Evolutionary conservation across 2,113 vertebrate species (phyloP).

Genomic region (Calidris pygmaea): DNA sequence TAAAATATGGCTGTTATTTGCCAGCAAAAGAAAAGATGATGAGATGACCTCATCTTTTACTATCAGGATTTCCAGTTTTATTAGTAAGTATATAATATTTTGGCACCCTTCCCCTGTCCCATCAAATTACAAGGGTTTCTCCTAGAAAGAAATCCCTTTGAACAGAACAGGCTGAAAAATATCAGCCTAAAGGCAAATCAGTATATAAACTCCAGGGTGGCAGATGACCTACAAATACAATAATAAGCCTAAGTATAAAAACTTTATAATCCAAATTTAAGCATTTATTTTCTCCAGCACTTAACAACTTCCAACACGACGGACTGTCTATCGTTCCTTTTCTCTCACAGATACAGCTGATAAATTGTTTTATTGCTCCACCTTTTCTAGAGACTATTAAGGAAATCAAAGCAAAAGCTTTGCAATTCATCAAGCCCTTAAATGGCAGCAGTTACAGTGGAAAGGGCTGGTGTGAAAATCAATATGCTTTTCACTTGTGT

Average conservation of each 20-base stretch:
- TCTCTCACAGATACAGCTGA: neutral
- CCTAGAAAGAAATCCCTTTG: neutral
- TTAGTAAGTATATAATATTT: neutral
- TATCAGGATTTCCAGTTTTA: neutral
- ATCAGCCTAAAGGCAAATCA: neutral
- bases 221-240: neutral
- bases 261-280: neutral
- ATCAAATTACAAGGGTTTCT: neutral
- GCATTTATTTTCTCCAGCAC: neutral
- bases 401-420: slow-evolving; percentile 23
- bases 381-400: neutral
- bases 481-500: neutral
- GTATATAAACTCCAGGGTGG: neutral
- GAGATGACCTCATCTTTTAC: neutral
- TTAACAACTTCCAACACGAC: neutral
- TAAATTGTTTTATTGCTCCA: neutral
- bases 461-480: neutral
- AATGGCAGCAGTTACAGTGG: neutral
- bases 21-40: neutral
- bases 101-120: neutral
- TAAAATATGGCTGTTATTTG: neutral
- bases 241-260: neutral
- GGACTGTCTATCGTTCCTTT: neutral
- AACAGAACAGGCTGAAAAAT: neutral
- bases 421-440: neutral